These are phyloP conservation scores for Vanessa atalanta DNA, from an alignment of 1,140 invertebrate genomes.

Conservation along the genomic window DNA sequence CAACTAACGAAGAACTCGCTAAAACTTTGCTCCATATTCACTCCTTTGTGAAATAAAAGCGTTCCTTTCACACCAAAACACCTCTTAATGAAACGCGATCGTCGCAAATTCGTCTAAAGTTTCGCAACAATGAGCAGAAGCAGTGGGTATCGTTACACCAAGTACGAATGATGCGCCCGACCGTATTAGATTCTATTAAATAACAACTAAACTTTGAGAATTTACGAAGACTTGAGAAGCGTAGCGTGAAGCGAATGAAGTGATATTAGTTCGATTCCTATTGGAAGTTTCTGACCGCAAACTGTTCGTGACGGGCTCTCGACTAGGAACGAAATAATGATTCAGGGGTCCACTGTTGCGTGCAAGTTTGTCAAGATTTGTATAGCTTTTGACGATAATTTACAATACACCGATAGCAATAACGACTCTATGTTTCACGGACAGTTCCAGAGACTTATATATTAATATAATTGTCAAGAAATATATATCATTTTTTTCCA, in stretches of 20 bases:
- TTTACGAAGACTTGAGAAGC: slow-evolving; percentile 47
- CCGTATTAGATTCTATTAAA: slow-evolving; percentile 66
- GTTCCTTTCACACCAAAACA: slow-evolving; percentile 66
- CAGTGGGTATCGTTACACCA: slow-evolving; percentile 53
- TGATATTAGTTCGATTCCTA: slow-evolving; percentile 70
- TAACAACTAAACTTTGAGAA: slow-evolving; percentile 71
- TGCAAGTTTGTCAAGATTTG: slow-evolving; percentile 43
- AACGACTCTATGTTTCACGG: neutral
- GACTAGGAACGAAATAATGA: slow-evolving; percentile 37
- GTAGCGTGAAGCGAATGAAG: slow-evolving; percentile 52
- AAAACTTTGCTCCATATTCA: slow-evolving; percentile 68
- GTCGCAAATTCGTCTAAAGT: slow-evolving; percentile 73
- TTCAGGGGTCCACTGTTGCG: slow-evolving; percentile 40
- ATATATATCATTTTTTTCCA: no score
- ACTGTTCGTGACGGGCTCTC: slow-evolving; percentile 58
- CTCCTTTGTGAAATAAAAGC: slow-evolving; percentile 68
- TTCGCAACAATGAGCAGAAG: slow-evolving; percentile 67
- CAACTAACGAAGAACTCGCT: slow-evolving; percentile 71
- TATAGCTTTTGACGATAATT: neutral
- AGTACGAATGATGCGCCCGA: slow-evolving; percentile 22
- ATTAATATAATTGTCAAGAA: no score
- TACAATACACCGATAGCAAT: neutral
- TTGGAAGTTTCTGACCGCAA: slow-evolving; percentile 70
- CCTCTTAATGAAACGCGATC: slow-evolving; percentile 72
- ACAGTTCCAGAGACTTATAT: no score